A percentile compares a stretch with the other conserved stretches of the same genome.
phyloP scores from a whole-genome alignment of 2,888 invertebrate genomes.

The Latrodectus elegans region DNA sequence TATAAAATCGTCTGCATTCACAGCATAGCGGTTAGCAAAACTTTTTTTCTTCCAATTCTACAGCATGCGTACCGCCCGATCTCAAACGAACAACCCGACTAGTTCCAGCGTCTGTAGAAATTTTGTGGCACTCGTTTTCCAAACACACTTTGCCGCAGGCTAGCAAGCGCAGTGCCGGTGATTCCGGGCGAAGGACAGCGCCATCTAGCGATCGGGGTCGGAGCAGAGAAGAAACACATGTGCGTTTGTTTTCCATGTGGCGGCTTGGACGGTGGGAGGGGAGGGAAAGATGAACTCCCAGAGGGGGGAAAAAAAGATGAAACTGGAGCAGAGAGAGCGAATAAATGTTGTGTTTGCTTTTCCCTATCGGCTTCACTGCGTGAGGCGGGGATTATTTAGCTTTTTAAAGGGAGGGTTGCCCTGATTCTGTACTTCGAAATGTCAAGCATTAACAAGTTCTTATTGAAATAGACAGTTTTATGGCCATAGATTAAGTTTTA shows the following conservation, averaged over 20 bases:
- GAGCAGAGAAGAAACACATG: conserved; percentile 44
- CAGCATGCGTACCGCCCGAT: conserved; percentile 3
- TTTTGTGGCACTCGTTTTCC: not conserved
- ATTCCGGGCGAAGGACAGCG: conserved; percentile 9
- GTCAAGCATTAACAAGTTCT: not conserved
- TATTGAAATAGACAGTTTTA: too few species aligned
- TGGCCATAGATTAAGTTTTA: too few species aligned
- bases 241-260: conserved; percentile 68
- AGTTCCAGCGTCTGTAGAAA: not conserved
- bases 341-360: conserved; percentile 4
- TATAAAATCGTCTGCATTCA: conserved; percentile 1
- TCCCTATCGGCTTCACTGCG: not conserved
- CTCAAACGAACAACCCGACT: not conserved
- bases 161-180: conserved; percentile 57
- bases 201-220: conserved; percentile 23
- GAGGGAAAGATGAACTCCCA: not conserved
- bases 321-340: not conserved
- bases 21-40: not conserved
- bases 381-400: conserved; percentile 5
- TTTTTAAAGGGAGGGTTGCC: not conserved
- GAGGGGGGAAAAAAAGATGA: conserved; percentile 13
- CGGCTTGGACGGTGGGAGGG: not conserved
- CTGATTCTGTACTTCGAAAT: not conserved
- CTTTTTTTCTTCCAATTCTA: conserved; percentile 7
- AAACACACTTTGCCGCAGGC: conserved; percentile 49